Percentiles rank a stretch among this genome's conserved stretches.
Evolutionary conservation across 1,140 invertebrate species (phyloP).

Genomic region (Drosophila repletoides): DNA sequence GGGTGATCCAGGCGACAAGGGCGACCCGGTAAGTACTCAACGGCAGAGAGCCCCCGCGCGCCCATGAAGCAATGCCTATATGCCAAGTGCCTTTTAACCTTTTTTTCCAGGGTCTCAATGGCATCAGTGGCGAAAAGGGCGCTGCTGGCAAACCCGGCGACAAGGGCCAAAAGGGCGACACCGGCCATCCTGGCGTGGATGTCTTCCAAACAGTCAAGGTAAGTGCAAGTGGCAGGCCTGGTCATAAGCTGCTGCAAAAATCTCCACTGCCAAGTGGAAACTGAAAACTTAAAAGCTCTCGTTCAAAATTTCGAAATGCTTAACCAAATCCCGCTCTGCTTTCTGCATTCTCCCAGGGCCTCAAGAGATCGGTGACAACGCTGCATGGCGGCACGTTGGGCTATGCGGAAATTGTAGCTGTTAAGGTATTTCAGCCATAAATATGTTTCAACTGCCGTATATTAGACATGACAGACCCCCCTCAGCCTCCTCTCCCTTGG

Average conservation of each 20-base stretch:
- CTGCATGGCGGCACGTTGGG: slow-evolving; percentile 92
- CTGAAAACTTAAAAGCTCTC: slow-evolving; percentile 31
- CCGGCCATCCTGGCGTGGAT: slow-evolving; percentile 94
- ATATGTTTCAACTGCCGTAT: slow-evolving; percentile 30
- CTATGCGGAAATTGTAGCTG: slow-evolving; percentile 96
- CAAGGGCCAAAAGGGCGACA: slow-evolving; percentile 93
- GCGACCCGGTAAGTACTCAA: slow-evolving; percentile 86
- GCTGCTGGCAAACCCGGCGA: slow-evolving; percentile 94
- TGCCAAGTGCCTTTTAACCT: background rate
- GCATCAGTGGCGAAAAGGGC: slow-evolving; percentile 96
- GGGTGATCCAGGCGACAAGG: slow-evolving; percentile 91
- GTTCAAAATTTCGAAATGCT: slow-evolving; percentile 42
- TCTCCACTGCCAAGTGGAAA: slow-evolving; percentile 37
- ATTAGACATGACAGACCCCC: slow-evolving; percentile 16
- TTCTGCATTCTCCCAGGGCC: slow-evolving; percentile 84
- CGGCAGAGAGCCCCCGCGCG: background rate
- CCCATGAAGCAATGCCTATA: background rate
- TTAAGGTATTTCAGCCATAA: slow-evolving; percentile 88
- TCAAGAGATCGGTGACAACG: slow-evolving; percentile 96
- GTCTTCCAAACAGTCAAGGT: slow-evolving; percentile 96
- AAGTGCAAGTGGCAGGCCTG: slow-evolving; percentile 59
- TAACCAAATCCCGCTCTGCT: slow-evolving; percentile 39
- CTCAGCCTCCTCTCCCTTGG: slow-evolving; percentile 2
- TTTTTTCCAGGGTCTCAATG: slow-evolving; percentile 92
- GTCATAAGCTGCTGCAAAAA: slow-evolving; percentile 56